Conservation (phyloP, 2,797 vertebrate genomes). For the Phaenicophaeus curvirostris region DNA sequence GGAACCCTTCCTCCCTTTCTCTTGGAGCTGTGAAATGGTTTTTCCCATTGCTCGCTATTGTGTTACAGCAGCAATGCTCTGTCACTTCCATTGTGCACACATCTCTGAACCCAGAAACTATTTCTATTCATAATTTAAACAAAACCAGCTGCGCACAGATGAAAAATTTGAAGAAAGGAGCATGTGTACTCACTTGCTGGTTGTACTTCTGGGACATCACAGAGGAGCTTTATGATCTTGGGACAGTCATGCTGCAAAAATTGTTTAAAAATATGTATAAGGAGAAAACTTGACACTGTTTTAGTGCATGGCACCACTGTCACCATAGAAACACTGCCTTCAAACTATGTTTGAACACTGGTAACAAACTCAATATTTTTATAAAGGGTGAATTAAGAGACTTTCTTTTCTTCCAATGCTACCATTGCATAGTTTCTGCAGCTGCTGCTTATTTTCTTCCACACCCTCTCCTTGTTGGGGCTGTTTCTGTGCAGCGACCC, state of each 20-base stretch:
- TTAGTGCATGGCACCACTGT: not conserved
- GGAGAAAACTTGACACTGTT: not conserved
- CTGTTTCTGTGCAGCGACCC: not conserved
- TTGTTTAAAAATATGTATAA: not conserved
- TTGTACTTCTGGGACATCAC: not conserved
- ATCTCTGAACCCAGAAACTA: not conserved
- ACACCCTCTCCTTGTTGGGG: slow-evolving; percentile 20
- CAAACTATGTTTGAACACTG: not conserved
- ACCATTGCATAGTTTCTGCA: not conserved
- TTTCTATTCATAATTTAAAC: not conserved
- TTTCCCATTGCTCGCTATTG: not conserved
- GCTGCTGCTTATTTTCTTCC: slow-evolving; percentile 37
- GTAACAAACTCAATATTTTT: slow-evolving; percentile 2
- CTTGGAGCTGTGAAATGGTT: not conserved
- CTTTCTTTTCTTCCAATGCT: not conserved
- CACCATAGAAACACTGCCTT: not conserved
- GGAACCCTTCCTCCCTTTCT: not conserved
- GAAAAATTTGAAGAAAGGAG: not conserved
- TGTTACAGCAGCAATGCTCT: not conserved
- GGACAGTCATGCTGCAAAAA: not conserved
- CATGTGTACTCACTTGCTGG: not conserved
- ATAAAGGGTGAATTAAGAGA: not conserved
- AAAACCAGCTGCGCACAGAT: not conserved
- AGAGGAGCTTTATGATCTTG: not conserved
- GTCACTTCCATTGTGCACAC: not conserved